phyloP scores from a whole-genome alignment of 2,113 vertebrate species.

The Coptodon bakossiorum region DNA sequence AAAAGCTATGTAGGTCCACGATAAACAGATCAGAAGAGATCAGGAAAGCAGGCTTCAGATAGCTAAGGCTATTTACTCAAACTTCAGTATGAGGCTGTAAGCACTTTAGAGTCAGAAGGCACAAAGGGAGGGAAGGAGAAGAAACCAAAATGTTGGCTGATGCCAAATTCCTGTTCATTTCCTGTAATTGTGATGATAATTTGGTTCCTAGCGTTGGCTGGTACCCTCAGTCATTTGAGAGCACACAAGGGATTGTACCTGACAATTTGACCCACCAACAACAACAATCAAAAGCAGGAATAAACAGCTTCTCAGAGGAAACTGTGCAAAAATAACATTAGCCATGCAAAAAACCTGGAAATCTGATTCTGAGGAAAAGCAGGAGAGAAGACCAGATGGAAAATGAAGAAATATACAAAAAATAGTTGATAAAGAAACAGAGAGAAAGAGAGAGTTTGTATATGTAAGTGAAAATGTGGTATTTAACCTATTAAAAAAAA shows the following conservation, averaged over 20 bases:
- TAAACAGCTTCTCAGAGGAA: background rate
- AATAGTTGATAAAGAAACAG: background rate
- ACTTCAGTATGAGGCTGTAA: constrained; percentile 16
- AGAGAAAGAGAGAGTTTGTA: background rate
- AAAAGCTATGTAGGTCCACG: background rate
- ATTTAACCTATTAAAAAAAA: background rate
- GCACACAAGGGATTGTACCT: background rate
- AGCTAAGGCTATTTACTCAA: constrained; percentile 19
- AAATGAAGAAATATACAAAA: background rate
- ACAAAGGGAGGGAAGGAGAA: background rate
- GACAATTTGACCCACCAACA: background rate
- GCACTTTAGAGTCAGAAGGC: background rate
- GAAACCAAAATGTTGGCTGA: constrained; percentile 1
- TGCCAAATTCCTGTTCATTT: constrained; percentile 35
- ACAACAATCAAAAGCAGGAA: background rate
- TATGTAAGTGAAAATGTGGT: background rate
- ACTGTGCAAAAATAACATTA: background rate
- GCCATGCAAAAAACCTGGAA: background rate
- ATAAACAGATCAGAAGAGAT: background rate
- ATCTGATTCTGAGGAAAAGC: background rate
- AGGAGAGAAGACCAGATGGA: background rate
- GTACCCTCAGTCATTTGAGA: background rate
- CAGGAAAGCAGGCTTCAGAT: background rate
- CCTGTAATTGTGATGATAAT: constrained; percentile 42
- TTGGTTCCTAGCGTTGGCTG: background rate